Evolutionary conservation across 2,113 vertebrate genomes (phyloP).

Genomic region (Dipodomys merriami): DNA sequence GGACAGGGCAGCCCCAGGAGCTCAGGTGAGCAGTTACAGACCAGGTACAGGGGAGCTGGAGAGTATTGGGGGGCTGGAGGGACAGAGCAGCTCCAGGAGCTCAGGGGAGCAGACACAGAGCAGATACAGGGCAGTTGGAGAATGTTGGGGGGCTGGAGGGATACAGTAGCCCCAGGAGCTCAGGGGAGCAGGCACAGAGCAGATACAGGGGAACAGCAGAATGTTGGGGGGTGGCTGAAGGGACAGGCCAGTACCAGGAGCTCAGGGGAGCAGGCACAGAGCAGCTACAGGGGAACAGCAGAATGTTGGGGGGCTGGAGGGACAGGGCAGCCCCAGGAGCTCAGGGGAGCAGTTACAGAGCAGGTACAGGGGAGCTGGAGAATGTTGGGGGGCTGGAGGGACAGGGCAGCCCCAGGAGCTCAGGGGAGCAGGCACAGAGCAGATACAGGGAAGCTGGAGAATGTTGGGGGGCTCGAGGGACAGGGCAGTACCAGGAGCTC

Average conservation of each 20-base stretch:
- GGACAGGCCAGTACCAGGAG: too few relatives aligned
- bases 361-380: rapidly evolving
- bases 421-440: neutral
- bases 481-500: neutral
- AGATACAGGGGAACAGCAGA: too few relatives aligned
- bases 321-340: too few relatives aligned
- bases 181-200: too few relatives aligned
- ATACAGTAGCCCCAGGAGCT: neutral
- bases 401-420: neutral
- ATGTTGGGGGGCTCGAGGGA: rapidly evolving
- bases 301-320: too few relatives aligned
- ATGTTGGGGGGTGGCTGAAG: too few relatives aligned
- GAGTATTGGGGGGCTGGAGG: neutral
- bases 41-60: neutral
- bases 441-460: rapidly evolving
- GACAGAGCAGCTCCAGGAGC: neutral
- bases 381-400: rapidly evolving
- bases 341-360: neutral
- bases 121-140: rapidly evolving
- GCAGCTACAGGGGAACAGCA: too few relatives aligned
- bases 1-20: neutral
- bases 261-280: too few relatives aligned
- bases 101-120: neutral
- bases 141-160: rapidly evolving
- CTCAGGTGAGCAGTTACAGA: neutral